Evolutionary conservation across 1,140 invertebrate genomes (phyloP).

Genomic region (Rhynchophorus ferrugineus): DNA sequence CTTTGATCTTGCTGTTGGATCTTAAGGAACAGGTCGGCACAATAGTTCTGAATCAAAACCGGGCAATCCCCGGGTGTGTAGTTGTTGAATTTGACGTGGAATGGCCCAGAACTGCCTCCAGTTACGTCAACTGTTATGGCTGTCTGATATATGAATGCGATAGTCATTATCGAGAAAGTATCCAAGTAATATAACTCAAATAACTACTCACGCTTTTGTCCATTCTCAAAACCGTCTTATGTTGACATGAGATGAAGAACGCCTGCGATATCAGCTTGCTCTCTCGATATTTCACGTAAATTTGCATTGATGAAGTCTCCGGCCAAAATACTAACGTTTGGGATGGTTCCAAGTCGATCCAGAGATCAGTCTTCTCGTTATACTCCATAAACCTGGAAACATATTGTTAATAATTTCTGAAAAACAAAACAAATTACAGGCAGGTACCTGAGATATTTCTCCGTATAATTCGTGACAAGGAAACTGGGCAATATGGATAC

Average conservation of each 20-base stretch:
- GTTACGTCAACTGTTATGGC: slow-evolving; percentile 65
- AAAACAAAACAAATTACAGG: not conserved
- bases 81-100: slow-evolving; percentile 61
- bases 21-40: slow-evolving; percentile 73
- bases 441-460: slow-evolving; percentile 47
- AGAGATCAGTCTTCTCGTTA: slow-evolving; percentile 74
- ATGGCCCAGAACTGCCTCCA: slow-evolving; percentile 63
- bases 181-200: too few species aligned
- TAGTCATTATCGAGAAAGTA: not conserved
- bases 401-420: not conserved
- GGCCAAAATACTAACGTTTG: slow-evolving; percentile 74
- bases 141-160: slow-evolving; percentile 46
- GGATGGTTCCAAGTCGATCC: slow-evolving; percentile 65
- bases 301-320: slow-evolving; percentile 68
- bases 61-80: slow-evolving; percentile 67
- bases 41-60: slow-evolving; percentile 71
- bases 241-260: slow-evolving; percentile 61
- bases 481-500: slow-evolving; percentile 80
- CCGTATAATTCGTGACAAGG: slow-evolving; percentile 68
- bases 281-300: slow-evolving; percentile 72
- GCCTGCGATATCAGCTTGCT: slow-evolving; percentile 70
- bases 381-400: slow-evolving; percentile 69
- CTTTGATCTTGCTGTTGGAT: slow-evolving; percentile 66
- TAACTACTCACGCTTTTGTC: slow-evolving; percentile 62
- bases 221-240: slow-evolving; percentile 71